These are phyloP conservation scores for Noctua fimbriata DNA, from an alignment of 2,888 invertebrate genomes.

Conservation along the genomic window DNA sequence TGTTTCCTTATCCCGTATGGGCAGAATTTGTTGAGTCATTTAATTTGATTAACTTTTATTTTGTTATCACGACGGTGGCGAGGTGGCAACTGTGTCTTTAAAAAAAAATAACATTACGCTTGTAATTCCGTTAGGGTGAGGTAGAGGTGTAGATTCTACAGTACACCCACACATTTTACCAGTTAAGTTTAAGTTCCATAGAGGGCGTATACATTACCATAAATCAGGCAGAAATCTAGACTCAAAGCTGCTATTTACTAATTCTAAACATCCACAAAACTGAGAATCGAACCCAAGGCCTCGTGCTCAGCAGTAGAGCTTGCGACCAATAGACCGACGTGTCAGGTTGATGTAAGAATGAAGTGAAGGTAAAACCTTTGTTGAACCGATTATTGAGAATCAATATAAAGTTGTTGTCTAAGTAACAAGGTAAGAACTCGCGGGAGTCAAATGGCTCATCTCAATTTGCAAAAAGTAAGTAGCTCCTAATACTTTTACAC, in stretches of 20 bases:
- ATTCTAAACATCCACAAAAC: not conserved
- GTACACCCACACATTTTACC: not conserved
- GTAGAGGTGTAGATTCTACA: not conserved
- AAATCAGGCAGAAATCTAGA: not conserved
- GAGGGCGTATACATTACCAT: not conserved
- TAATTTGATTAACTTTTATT: constrained; percentile 21
- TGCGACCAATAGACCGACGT: no score
- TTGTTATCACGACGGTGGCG: not conserved
- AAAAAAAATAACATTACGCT: not conserved
- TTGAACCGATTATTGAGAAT: not conserved
- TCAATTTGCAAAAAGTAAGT: not conserved
- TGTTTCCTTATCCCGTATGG: constrained; percentile 14
- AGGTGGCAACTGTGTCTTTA: not conserved
- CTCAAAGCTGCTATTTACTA: not conserved
- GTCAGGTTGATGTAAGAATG: not conserved
- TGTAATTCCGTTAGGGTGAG: not conserved
- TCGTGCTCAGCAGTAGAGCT: not conserved
- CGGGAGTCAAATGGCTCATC: not conserved
- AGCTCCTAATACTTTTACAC: not conserved
- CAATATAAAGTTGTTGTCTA: not conserved
- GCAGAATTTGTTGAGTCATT: constrained; percentile 9
- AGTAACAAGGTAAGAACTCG: not conserved
- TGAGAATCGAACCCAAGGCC: not conserved
- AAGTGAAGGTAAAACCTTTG: not conserved
- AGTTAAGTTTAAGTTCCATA: not conserved